Evolutionary conservation across 2,888 invertebrate species (phyloP), one percentile per base, ranked within the genome.

Genomic region (Drosophila antonietae): DNA sequence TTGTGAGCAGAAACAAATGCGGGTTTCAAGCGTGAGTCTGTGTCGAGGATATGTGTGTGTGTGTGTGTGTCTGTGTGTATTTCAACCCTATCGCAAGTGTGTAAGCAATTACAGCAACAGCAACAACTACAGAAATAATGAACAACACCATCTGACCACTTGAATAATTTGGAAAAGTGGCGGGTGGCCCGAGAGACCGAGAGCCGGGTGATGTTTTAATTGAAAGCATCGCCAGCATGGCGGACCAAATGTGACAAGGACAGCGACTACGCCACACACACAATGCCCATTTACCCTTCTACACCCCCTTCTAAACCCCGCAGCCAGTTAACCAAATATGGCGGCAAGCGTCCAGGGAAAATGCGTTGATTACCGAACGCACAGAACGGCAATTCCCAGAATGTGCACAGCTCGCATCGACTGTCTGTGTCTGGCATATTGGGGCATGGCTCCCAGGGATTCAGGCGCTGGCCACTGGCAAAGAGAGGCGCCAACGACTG

Each of bases 61-160:
- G 2, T 28, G 37, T 69, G 43, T 56, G 59, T 63, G 23, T 71
- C 57, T 69, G 67, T 57, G 44, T 64, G 57, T 52, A 33, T 78
- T 83, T 80, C 88, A 80, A 87, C 83, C 88, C 88, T 78, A 69
- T 87, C 65, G 72, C 77, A 74, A 82, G 78, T 74, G 75, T 79
- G 70, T 68, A 59, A 68, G 77, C 63, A 75, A 73, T 80, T 77
- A 80, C 77, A 80, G 58, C 74, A 74, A 68, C 68, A 64, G 47
- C 66, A 83, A 66, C 63, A 65, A 77, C 83, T 86, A 81, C 55
- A 63, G 78, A 73, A 80, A 86, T 85, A 88, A 86, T 85, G 86
- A 85, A 88, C 86, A 86, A 88, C 85, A 86, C 85, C 88, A 88
- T 86, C 83, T 86, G 85, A 86, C 85, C 85, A 86, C 85, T 86